Base-by-base conservation (phyloP, 1,140 invertebrate species). In the Pemphigus obesinymphae region DNA sequence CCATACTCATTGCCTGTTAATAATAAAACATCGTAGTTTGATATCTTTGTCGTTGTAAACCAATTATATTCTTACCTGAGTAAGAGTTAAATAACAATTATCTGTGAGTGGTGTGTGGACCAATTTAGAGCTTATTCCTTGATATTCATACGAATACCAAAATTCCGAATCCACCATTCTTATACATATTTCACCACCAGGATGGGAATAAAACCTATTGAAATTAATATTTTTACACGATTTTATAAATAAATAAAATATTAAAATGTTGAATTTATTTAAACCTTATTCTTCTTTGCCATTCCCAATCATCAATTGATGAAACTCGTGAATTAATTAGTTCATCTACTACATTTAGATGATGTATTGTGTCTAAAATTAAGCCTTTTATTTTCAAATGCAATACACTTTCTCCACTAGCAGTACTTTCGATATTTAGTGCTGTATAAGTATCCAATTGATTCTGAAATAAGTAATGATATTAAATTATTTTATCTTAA, bases 131-230 rank as follows among this genome's bases (percentile, higher is more conserved):
- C 92, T 91, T 88, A 96, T 95, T 26, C 97, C 97, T 85, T 99
- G 94, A 87, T 99, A 99, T 87, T 99, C 98, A 88, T 96, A 99
- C 10, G 96, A 95, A 86, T 99, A 99, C 45, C 93, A 89, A 89
- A 99, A 97, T 88, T 96, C 91, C 4, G 97, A 94, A 86, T 96
- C 93, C 4, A 94, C 97, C 92, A 92, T 94, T 87, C 89, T 90
- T 20, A 93, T 88, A 20, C 90, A 86, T 4, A 93, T 88, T 82
- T 89, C 89, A 83, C 89, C 88, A n/a, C 86, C 87, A 85, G 89
- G 86, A 83, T 87, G 85, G n/a, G 89, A 84, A 83, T 91, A 91
- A 84, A 90, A 91, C 84, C 90, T 90, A 84, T 76, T 86, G 87
- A 83, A 63, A 75, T 70, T n/a, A n/a, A 78, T 73, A 37, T 66